phyloP scores from a whole-genome alignment of 2,113 vertebrate genomes.

The Syngnathoides biaculeatus region DNA sequence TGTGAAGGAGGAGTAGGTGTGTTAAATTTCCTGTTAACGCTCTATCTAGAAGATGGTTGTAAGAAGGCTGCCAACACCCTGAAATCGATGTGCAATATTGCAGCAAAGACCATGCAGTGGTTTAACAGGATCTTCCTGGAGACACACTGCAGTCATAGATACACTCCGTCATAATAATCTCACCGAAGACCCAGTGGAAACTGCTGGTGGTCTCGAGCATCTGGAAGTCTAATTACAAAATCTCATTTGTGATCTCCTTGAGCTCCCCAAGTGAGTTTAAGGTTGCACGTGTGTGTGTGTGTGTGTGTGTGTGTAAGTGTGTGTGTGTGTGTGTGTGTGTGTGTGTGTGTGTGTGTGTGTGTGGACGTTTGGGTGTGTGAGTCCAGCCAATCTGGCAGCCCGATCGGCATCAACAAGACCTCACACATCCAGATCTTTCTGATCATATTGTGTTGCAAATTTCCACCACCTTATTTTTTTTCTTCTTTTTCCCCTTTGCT shows the following conservation, averaged over 20 bases:
- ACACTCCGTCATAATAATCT: background rate
- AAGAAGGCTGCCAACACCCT: no score
- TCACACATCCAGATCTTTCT: slow-evolving; percentile 40
- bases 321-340: slow-evolving; percentile 1
- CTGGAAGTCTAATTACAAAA: slow-evolving; percentile 36
- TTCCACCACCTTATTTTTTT: slow-evolving; percentile 40
- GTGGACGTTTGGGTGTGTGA: slow-evolving; percentile 1
- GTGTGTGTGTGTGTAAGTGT: slow-evolving; percentile 5
- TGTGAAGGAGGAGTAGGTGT: no score
- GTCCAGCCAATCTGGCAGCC: slow-evolving; percentile 43
- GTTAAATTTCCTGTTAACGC: no score
- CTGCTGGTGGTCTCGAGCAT: slow-evolving; percentile 20
- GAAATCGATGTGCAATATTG: background rate
- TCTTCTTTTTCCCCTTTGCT: background rate
- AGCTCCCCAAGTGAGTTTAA: slow-evolving; percentile 20
- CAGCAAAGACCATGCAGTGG: background rate
- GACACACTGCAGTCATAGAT: background rate
- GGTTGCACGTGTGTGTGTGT: slow-evolving; percentile 2
- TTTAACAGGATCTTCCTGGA: background rate
- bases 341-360: slow-evolving; percentile 5
- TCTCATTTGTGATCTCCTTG: slow-evolving; percentile 33
- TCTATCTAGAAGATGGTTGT: no score
- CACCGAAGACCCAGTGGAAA: slow-evolving; percentile 2
- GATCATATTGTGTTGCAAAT: slow-evolving; percentile 56
- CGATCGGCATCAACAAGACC: slow-evolving; percentile 31